Evolutionary conservation across 2,797 vertebrate genomes (phyloP), one percentile per base, ranked within the genome.

Genomic region (Gymnoscopelus microlampas): DNA sequence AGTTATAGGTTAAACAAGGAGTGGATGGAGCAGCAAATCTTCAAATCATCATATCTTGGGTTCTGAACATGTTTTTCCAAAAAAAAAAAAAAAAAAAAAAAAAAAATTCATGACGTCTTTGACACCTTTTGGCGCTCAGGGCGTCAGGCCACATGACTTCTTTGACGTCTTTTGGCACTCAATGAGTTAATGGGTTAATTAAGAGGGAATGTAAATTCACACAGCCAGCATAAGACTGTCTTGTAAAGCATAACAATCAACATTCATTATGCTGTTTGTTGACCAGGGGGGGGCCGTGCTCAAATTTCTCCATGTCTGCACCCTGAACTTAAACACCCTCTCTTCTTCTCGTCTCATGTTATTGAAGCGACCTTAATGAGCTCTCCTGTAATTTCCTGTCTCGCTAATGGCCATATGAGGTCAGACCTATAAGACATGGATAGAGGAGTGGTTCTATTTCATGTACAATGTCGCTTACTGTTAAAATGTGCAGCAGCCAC

Each of bases 381-480:
- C 48, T 71, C 58, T 63, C 26, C 62, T 26, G 47, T 79, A 15
- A 77, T 84, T 86, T 87, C 76, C 80, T 79, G 9, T 53, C 74
- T 66, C 55, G 58, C 14, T 32, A 3, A 12, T 26, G 14, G 10
- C 56, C 51, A 47, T 29, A 15, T 66, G 63, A 49, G 60, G 19
- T 60, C 55, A 35, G 26, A 26, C 19, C 9, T 63, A 60, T 63
- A 60, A 60, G 54, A 79, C 64, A 60, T 5, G 19, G 23, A 66
- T 66, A 73, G 26, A 70, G 5, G 62, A 71, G 60, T 23, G 74
- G 67, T 63, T 61, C 15, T 13, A 61, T 61, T 8, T 72, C 19
- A 4, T 6, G 24, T 23, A 35, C 23, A 73, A 12, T 64, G 19
- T 15, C 62, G 69, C 69, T 74, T n/a, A 68, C 53, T 60, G 50